Evolutionary conservation across 2,113 vertebrate genomes (phyloP).

Genomic region (Boleophthalmus pectinirostris): DNA sequence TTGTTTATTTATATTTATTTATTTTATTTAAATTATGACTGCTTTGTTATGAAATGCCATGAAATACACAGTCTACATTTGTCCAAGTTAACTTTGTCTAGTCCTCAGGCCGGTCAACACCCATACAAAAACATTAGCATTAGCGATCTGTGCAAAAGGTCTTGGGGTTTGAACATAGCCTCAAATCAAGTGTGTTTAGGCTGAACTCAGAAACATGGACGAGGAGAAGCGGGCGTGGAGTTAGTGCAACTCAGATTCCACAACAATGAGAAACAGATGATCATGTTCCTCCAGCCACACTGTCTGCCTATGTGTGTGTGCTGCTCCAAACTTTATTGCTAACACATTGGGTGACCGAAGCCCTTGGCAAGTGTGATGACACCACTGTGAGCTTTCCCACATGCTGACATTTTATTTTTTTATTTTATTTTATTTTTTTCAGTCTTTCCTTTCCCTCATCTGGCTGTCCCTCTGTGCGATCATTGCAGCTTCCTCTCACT

Average conservation of each 20-base stretch:
- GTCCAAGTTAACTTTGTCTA: not conserved
- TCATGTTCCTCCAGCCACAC: conserved; percentile 23
- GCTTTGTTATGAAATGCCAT: not conserved
- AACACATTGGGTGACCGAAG: conserved; percentile 51
- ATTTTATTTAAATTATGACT: not conserved
- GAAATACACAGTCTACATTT: not conserved
- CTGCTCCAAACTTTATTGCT: conserved; percentile 43
- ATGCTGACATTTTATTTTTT: conserved; percentile 33
- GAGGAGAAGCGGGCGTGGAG: conserved; percentile 3
- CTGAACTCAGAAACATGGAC: not conserved
- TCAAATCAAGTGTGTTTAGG: conserved; percentile 23
- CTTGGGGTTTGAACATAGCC: conserved; percentile 4
- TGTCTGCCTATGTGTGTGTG: not conserved
- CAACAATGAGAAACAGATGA: conserved; percentile 71
- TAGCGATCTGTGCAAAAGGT: conserved; percentile 1
- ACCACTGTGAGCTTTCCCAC: conserved; percentile 23
- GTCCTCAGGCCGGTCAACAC: not conserved
- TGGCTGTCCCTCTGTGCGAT: not conserved
- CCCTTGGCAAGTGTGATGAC: conserved; percentile 47
- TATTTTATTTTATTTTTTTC: conserved; percentile 28
- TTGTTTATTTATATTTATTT: too few relatives aligned
- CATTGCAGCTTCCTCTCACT: conserved; percentile 13
- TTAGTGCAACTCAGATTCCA: conserved; percentile 56
- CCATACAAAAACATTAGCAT: not conserved
- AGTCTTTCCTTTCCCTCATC: conserved; percentile 9